These are phyloP conservation scores for Gymnodraco acuticeps DNA, from an alignment of 2,797 vertebrate genomes.

Conservation along the genomic window DNA sequence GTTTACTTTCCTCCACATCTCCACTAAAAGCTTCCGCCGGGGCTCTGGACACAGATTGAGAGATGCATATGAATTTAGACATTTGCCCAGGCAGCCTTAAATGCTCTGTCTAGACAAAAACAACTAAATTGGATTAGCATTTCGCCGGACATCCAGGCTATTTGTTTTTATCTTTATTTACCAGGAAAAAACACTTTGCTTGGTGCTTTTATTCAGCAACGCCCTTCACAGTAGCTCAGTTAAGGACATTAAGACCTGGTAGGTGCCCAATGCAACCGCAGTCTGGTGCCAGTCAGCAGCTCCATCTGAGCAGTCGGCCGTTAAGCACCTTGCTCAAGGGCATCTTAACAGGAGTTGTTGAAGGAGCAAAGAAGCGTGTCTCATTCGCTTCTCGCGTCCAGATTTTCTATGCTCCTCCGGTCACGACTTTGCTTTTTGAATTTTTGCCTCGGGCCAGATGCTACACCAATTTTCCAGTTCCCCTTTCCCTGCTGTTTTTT, in stretches of 20 bases:
- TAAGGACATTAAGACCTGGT: constrained; percentile 40
- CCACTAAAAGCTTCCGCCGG: constrained; percentile 59
- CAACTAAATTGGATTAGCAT: constrained; percentile 66
- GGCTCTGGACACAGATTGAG: constrained; percentile 34
- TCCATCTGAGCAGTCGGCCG: constrained; percentile 28
- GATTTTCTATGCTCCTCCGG: constrained; percentile 38
- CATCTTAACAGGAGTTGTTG: constrained; percentile 50
- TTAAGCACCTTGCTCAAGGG: constrained; percentile 71
- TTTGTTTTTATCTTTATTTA: constrained; percentile 58
- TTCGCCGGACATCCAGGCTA: constrained; percentile 43
- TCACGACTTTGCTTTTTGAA: constrained; percentile 45
- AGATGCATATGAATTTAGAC: constrained; percentile 52
- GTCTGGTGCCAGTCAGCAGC: constrained; percentile 57
- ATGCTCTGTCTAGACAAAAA: constrained; percentile 61
- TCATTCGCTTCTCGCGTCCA: constrained; percentile 43
- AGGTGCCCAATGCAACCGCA: constrained; percentile 27
- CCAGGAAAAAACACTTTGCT: constrained; percentile 31
- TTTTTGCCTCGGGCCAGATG: constrained; percentile 37
- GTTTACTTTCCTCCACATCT: constrained; percentile 16
- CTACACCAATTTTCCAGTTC: constrained; percentile 21
- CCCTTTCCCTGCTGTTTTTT: neutral
- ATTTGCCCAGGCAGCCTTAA: constrained; percentile 43
- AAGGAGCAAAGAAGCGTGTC: constrained; percentile 39
- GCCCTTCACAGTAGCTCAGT: constrained; percentile 45
- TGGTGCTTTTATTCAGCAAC: constrained; percentile 23